Percentiles rank a stretch among this genome's conserved stretches.
These are phyloP conservation scores for Acanthococcus lagerstroemiae DNA, from an alignment of 2,888 invertebrate species.

Conservation along the genomic window DNA sequence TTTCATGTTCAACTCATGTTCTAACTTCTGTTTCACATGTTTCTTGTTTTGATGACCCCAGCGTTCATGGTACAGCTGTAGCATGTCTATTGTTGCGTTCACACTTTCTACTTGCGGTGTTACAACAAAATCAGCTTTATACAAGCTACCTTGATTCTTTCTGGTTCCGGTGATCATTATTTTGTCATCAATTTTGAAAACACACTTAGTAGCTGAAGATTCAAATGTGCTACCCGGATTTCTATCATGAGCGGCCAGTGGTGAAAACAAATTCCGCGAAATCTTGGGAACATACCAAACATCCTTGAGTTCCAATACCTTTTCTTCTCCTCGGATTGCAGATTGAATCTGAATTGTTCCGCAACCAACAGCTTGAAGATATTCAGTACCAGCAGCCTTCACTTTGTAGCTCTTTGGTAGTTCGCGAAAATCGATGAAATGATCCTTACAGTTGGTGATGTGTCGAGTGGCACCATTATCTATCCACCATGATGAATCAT, in stretches of 20 bases:
- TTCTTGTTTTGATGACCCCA: constrained; percentile 40
- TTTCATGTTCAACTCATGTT: constrained; percentile 37
- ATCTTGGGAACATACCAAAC: constrained; percentile 37
- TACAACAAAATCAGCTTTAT: not conserved
- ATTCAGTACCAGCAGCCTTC: constrained; percentile 2
- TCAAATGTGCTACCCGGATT: constrained; percentile 34
- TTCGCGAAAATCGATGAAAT: not conserved
- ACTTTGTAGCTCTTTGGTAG: not conserved
- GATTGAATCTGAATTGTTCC: not conserved
- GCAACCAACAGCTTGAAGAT: not conserved
- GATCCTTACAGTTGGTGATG: constrained; percentile 36
- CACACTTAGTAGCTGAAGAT: constrained; percentile 32
- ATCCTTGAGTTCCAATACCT: not conserved
- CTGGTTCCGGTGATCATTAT: not conserved
- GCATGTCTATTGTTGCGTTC: not conserved
- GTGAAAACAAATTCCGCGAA: constrained; percentile 38
- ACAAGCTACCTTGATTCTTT: not conserved
- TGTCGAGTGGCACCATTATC: constrained; percentile 40
- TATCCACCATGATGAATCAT: constrained; percentile 38
- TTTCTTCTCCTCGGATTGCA: not conserved
- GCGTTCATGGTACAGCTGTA: constrained; percentile 39
- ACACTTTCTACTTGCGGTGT: not conserved
- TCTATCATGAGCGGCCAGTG: constrained; percentile 37
- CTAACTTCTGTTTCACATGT: constrained; percentile 38
- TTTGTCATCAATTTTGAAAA: not conserved